Evolutionary conservation across 2,888 invertebrate genomes (phyloP), one percentile per base, ranked within the genome.

Genomic region (Suillia variegata): DNA sequence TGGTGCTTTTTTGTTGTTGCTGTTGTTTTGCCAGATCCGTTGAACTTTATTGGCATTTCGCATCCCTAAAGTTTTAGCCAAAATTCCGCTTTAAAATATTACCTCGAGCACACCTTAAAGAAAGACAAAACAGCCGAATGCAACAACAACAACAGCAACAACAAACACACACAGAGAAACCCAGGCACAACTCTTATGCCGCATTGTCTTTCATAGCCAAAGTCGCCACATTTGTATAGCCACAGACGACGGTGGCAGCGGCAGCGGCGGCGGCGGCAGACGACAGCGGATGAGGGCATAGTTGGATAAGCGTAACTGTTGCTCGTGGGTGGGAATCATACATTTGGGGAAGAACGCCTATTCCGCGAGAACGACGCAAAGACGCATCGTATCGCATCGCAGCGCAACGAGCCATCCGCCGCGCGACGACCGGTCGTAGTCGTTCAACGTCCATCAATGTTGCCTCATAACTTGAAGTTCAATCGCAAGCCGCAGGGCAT

Each of bases 401-500:
- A 47, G 54, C 51, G 58, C 20, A 56, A 49, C 6, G 10, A 18
- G 45, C 45, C 5, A 17, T 17, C 18, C 6, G 45, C 45, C 20
- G 20, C 53, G 47, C 49, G 58, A 50, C 76, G 73, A 75, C 72
- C 70, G 52, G 22, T 62, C 50, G 34, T n/a, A n/a, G 22, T 59
- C 59, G 61, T 61, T 66, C 70, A 75, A 79, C 77, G 79, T 78
- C 78, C 79, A 79, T 79, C 77, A 78, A 77, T 76, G 78, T 72
- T 71, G 62, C 52, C 61, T 78, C 78, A 79, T 78, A 78, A 78
- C 78, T 78, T 75, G 74, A 74, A 78, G 77, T 78, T 79, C 77
- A 79, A 78, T 78, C 79, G 78, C 78, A 76, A 76, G 77, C 77
- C 77, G 77, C 79, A 71, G 78, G 77, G 77, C 79, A 78, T 78